Base-by-base conservation (phyloP, 2,888 invertebrate genomes). In the Baronia brevicornis region DNA sequence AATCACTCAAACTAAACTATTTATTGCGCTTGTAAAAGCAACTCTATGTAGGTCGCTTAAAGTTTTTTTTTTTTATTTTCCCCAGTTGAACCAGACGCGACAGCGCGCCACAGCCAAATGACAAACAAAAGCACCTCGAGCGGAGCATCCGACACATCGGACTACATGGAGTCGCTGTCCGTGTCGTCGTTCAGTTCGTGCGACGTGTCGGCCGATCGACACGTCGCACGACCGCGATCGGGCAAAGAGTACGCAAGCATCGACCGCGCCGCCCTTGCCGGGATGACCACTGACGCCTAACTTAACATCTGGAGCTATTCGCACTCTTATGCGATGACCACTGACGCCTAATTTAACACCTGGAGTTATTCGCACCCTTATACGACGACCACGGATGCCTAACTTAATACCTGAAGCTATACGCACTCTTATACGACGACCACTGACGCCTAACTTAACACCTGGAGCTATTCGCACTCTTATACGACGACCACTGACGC, bases 91-190 rank as follows among this genome's bases (percentile, higher is more conserved):
- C 3, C 82, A 73, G 84, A 72, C 5, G 87, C 85, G 29, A 60
- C 73, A 0, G 78, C 77, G 2, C 82, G 87, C 2, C 78, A 74
- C 54, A 87, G 88, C 29, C 87, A 87, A 39, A 70, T 87, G 49
- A 89, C 88, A 37, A 87, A 79, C 31, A 80, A 86, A 45, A 88
- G 88, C 48, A 88, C 88, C 0, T 90, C 90, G 33, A 90, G 89
- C 50, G 90, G 90, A 3, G 90, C 90, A 1, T 91, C 91, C 3
- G 91, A 91, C 60, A 90, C 90, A 60, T 90, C 90, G 0, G 91
- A 91, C 78, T 91, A 91, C 70, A 89, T 90, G 66, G 91, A 91
- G 62, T 90, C 91, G 0, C 73, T 91, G 11, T 91, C 90, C 1
- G 82, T 91, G 9, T 90, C 90, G 2, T 91, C 91, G 0, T 86